Evolutionary conservation across 2,113 vertebrate genomes (phyloP), one percentile per base, ranked within the genome.

Genomic region (Macrotis lagotis): DNA sequence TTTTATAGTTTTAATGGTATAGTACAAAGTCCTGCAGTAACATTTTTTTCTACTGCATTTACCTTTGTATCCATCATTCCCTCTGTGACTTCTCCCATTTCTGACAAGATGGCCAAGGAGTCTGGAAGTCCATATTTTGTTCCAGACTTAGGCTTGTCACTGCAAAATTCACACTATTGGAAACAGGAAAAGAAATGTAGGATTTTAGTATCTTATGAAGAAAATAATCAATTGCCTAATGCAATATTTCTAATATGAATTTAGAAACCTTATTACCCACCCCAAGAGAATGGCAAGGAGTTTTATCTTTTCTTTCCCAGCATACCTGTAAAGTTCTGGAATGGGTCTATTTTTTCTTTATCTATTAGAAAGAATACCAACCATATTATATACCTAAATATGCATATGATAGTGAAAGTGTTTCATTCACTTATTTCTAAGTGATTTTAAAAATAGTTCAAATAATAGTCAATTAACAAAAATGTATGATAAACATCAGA

Each of bases 1-100:
- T 24, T 48, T 24, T 50, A 90, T 0, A 95, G 28, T 51, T 96
- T 89, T 66, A 4, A 91, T 50, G 53, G 53, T 74, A 1, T 59
- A 92, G 50, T 24, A 19, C 28, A 50, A 90, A 51, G 25, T 94
- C 55, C 53, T 44, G n/a, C 6, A 91, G 50, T 50, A 22, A 22
- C 5, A 92, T 50, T 66, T 48, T 48, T 59, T 90, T 93, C 1
- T 52, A n/a, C 2, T 9, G 0, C 7, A 48, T 74, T 98, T 97
- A 99, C 99, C 99, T 99, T 99, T 59, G 98, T 99, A 74, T 99
- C 99, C 99, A 99, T 99, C 98, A 99, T 99, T 92, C 99, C 99
- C 51, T 99, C 99, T 0, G 99, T 99, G 98, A 99, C 99, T 98
- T 99, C 99, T 51, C 99, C 99, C 99, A 99, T 99, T 98, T 99